Evolutionary conservation across 2,113 vertebrate species (phyloP).

Genomic region (Xenus cinereus): DNA sequence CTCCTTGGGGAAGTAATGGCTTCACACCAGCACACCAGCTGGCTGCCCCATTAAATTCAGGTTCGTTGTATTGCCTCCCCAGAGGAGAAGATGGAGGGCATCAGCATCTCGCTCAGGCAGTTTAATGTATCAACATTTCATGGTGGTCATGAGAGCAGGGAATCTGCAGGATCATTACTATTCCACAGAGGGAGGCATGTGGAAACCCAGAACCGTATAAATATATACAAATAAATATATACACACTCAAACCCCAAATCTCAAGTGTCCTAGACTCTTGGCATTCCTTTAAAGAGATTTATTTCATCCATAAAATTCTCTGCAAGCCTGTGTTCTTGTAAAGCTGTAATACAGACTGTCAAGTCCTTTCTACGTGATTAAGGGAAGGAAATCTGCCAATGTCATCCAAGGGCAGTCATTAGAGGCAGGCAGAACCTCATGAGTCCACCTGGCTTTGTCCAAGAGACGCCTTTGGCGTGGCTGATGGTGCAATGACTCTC

Average conservation of each 20-base stretch:
- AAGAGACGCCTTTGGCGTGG: background rate
- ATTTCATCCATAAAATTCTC: slow-evolving; percentile 42
- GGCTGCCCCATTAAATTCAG: slow-evolving; percentile 37
- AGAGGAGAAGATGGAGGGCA: slow-evolving; percentile 24
- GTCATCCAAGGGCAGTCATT: background rate
- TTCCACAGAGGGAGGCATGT: background rate
- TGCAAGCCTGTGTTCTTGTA: slow-evolving; percentile 3
- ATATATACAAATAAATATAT: slow-evolving; percentile 33
- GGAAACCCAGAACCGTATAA: background rate
- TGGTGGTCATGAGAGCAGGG: background rate
- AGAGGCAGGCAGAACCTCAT: background rate
- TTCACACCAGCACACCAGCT: slow-evolving; percentile 52
- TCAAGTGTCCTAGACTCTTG: slow-evolving; percentile 12
- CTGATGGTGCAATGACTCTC: background rate
- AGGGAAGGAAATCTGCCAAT: background rate
- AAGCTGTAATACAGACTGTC: slow-evolving; percentile 1
- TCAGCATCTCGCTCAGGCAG: background rate
- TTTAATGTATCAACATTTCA: slow-evolving; percentile 14
- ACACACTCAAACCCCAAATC: background rate
- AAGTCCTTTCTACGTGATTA: background rate
- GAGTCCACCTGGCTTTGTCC: background rate
- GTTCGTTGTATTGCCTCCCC: background rate
- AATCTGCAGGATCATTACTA: slow-evolving; percentile 16
- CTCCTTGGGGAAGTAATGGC: slow-evolving; percentile 51
- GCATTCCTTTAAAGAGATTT: slow-evolving; percentile 31